A percentile compares a stretch with the other conserved stretches of the same genome.
Conservation (phyloP, 2,797 vertebrate species). For the Urophycis tenuis region DNA sequence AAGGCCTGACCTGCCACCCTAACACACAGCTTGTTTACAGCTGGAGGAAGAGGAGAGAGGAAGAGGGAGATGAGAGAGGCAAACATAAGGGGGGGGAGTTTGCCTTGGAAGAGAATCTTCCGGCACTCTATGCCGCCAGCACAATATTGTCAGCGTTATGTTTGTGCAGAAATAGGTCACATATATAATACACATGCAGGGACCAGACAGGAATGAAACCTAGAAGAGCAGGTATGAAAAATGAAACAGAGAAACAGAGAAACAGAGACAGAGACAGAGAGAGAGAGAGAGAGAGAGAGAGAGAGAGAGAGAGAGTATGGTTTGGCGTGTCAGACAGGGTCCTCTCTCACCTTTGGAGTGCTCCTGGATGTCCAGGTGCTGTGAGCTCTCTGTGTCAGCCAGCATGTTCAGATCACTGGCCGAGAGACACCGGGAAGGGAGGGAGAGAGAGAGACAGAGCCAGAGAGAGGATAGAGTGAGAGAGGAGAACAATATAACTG, state of each 20-base stretch:
- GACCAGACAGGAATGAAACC: slow-evolving; percentile 19
- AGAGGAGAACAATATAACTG: no score
- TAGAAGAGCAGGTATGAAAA: slow-evolving; percentile 6
- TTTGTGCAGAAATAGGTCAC: slow-evolving; percentile 15
- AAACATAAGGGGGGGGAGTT: neutral
- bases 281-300: neutral
- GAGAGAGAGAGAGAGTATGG: neutral
- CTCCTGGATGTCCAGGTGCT: slow-evolving; percentile 85
- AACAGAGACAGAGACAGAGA: neutral
- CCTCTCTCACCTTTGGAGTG: slow-evolving; percentile 76
- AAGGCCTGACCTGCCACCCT: neutral
- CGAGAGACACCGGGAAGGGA: slow-evolving; percentile 23
- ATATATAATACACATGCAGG: slow-evolving; percentile 4
- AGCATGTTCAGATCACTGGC: slow-evolving; percentile 93
- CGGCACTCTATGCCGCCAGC: neutral
- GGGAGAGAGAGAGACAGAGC: neutral
- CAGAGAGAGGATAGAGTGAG: no score
- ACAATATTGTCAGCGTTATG: neutral
- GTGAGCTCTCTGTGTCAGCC: slow-evolving; percentile 80
- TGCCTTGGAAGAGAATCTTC: neutral
- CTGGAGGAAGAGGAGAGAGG: neutral
- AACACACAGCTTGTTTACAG: neutral
- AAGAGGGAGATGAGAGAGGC: neutral
- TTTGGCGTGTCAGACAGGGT: neutral
- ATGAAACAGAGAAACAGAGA: neutral